phyloP scores from a whole-genome alignment of 2,797 vertebrate genomes.

The Acestrorhynchus altus region DNA sequence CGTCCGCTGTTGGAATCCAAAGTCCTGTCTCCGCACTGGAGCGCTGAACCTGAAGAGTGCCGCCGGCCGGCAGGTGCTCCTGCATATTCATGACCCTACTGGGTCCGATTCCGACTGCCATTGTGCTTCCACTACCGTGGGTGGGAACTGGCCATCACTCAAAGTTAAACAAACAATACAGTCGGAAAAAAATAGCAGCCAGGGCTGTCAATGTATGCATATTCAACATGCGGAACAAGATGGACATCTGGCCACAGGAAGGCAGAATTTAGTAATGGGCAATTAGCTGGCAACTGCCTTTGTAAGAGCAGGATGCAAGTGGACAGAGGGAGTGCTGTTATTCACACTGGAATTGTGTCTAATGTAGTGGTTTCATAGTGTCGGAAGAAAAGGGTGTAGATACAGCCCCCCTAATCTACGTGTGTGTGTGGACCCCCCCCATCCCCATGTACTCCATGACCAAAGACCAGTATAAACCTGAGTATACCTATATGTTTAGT shows the following conservation, averaged over 20 bases:
- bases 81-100: conserved; percentile 79
- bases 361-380: too few species aligned
- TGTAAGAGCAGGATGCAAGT: not conserved
- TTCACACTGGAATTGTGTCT: not conserved
- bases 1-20: conserved; percentile 60
- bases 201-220: conserved; percentile 34
- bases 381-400: too few species aligned
- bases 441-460: too few species aligned
- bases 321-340: conserved; percentile 16
- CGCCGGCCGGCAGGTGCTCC: conserved; percentile 74
- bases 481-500: too few species aligned
- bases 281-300: conserved; percentile 22
- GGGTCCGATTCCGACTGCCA: conserved; percentile 63
- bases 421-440: too few species aligned
- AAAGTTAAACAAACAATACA: conserved; percentile 67
- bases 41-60: conserved; percentile 67
- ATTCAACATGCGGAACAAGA: conserved; percentile 46
- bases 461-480: too few species aligned
- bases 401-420: too few species aligned
- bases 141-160: conserved; percentile 70
- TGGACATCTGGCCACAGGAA: conserved; percentile 42
- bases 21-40: conserved; percentile 67
- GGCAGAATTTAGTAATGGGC: conserved; percentile 34
- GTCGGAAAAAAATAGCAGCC: conserved; percentile 55
- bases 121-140: conserved; percentile 65